Evolutionary conservation across 2,113 vertebrate species (phyloP).

Genomic region (Ibidorhyncha struthersii): DNA sequence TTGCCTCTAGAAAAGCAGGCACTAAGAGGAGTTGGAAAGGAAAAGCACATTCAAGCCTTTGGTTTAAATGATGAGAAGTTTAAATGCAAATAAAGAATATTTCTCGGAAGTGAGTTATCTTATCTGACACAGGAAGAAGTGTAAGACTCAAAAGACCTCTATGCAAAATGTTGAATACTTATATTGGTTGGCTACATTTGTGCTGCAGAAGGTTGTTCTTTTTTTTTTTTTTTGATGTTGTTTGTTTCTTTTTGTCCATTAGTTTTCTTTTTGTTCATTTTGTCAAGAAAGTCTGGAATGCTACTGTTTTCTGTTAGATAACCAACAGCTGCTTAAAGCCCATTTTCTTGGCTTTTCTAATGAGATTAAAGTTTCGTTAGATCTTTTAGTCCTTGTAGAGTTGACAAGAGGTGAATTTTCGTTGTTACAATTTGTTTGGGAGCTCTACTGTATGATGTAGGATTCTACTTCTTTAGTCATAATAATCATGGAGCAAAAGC

Average conservation of each 20-base stretch:
- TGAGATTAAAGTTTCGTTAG: neutral
- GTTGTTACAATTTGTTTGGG: neutral
- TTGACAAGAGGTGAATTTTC: neutral
- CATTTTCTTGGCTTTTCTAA: neutral
- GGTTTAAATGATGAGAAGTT: neutral
- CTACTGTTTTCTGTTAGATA: neutral
- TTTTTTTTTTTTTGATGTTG: neutral
- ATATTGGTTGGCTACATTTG: neutral
- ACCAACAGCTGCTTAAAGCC: neutral
- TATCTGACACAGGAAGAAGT: neutral
- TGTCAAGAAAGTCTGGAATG: neutral
- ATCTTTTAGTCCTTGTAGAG: neutral
- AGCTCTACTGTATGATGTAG: neutral
- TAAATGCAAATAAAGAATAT: neutral
- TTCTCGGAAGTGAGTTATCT: neutral
- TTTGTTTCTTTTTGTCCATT: neutral
- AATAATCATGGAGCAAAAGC: neutral
- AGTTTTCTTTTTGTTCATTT: neutral
- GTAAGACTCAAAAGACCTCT: neutral
- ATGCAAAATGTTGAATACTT: neutral
- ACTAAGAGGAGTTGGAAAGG: neutral
- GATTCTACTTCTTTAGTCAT: neutral
- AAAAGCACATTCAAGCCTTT: neutral
- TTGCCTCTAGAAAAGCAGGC: neutral
- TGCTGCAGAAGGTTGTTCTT: neutral